Conservation (phyloP, 2,797 vertebrate genomes). For the Muscicapa striata region DNA sequence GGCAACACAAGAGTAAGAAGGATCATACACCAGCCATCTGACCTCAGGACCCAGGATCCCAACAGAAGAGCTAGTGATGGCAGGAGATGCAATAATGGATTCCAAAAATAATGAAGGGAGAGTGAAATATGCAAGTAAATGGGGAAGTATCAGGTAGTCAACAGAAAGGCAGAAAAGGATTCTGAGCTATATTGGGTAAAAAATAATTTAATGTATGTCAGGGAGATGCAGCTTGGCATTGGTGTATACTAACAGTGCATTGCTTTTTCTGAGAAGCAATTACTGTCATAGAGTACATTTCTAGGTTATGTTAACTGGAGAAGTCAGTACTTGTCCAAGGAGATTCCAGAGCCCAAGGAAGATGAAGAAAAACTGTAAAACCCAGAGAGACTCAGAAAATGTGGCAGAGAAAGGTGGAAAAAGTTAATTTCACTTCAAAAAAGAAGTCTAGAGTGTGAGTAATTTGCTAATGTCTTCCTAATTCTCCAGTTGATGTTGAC, state of each 20-base stretch:
- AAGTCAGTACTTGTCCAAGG: neutral
- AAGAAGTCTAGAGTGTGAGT: neutral
- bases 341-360: neutral
- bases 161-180: neutral
- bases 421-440: neutral
- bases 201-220: neutral
- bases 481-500: neutral
- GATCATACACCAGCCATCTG: accelerated
- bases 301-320: neutral
- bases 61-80: neutral
- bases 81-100: neutral
- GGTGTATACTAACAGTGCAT: neutral
- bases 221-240: neutral
- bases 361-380: neutral
- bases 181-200: neutral
- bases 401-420: neutral
- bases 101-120: neutral
- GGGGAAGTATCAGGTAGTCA: neutral
- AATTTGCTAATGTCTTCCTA: neutral
- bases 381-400: neutral
- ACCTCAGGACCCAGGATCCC: neutral
- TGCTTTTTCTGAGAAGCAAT: neutral
- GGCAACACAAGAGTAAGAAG: neutral
- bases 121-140: neutral
- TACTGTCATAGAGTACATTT: neutral